A percentile compares a stretch with the other conserved stretches of the same genome.
Evolutionary conservation across 2,888 invertebrate genomes (phyloP).

Genomic region (Dorcus parallelipipedus): DNA sequence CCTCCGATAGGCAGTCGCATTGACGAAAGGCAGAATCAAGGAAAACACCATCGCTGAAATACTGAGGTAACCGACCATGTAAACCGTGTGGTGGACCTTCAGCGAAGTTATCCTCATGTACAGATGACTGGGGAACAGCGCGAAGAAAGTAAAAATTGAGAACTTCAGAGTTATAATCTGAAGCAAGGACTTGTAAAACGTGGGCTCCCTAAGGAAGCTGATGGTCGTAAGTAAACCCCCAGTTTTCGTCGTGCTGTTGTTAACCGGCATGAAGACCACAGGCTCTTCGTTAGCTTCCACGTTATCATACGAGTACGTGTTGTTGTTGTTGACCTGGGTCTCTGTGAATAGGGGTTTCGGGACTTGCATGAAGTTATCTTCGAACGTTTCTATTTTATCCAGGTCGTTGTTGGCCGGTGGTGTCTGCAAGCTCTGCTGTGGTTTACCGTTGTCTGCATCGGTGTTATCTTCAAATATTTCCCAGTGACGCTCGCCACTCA

Average conservation of each 20-base stretch:
- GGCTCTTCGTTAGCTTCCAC: conserved; percentile 24
- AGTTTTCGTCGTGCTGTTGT: neutral
- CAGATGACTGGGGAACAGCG: conserved; percentile 55
- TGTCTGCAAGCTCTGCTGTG: conserved; percentile 1
- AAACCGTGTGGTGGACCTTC: conserved; percentile 32
- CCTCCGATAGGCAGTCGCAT: conserved; percentile 36
- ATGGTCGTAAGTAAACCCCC: conserved; percentile 6
- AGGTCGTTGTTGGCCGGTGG: conserved; percentile 26
- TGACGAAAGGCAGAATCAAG: conserved; percentile 35
- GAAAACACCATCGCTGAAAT: conserved; percentile 33
- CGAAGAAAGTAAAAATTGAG: conserved; percentile 53
- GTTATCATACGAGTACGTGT: conserved; percentile 42
- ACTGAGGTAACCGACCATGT: conserved; percentile 37
- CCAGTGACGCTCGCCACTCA: conserved; percentile 25
- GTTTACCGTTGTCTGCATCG: neutral
- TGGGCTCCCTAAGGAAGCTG: conserved; percentile 36
- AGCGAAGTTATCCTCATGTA: conserved; percentile 38
- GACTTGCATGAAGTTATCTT: conserved; percentile 32
- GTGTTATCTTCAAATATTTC: conserved; percentile 34
- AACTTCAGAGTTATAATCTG: conserved; percentile 55
- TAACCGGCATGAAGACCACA: conserved; percentile 38
- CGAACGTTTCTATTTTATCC: conserved; percentile 49
- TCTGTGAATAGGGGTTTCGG: conserved; percentile 58
- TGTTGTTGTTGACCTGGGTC: conserved; percentile 52
- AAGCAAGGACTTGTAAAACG: conserved; percentile 57